phyloP scores from a whole-genome alignment of 1,140 invertebrate genomes.

The Sminthurides bifidus region DNA sequence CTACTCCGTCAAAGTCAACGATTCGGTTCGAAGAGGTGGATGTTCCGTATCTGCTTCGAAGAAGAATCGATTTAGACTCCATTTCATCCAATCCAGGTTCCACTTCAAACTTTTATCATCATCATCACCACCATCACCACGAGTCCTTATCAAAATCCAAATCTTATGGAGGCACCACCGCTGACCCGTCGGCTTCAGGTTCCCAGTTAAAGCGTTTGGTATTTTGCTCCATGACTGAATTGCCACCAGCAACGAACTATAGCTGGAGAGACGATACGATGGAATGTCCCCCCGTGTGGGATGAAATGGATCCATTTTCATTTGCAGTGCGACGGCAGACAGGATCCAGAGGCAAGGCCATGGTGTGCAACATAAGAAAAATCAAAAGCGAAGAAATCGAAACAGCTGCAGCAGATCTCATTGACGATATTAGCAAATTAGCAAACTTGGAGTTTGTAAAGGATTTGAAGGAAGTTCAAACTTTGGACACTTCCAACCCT shows the following conservation, averaged over 20 bases:
- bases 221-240: constrained; percentile 20
- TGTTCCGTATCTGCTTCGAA: constrained; percentile 24
- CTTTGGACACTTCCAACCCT: background rate
- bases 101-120: constrained; percentile 4
- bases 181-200: background rate
- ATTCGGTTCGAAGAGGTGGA: constrained; percentile 23
- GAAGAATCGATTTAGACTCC: constrained; percentile 15
- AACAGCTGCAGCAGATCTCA: constrained; percentile 9
- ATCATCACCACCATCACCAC: constrained; percentile 8
- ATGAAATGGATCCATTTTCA: constrained; percentile 2
- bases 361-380: background rate
- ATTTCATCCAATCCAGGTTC: background rate
- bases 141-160: constrained; percentile 20
- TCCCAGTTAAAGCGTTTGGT: constrained; percentile 3
- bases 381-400: background rate
- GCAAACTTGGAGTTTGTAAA: constrained; percentile 8
- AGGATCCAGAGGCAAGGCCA: background rate
- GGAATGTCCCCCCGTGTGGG: constrained; percentile 2
- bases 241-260: constrained; percentile 16
- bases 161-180: constrained; percentile 18
- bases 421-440: constrained; percentile 14
- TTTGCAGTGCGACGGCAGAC: background rate
- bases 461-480: constrained; percentile 7
- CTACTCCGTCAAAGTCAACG: background rate
- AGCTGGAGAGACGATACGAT: constrained; percentile 21